Evolutionary conservation across 2,888 invertebrate species (phyloP), one percentile per base, ranked within the genome.

Genomic region (Panzeria rudis): DNA sequence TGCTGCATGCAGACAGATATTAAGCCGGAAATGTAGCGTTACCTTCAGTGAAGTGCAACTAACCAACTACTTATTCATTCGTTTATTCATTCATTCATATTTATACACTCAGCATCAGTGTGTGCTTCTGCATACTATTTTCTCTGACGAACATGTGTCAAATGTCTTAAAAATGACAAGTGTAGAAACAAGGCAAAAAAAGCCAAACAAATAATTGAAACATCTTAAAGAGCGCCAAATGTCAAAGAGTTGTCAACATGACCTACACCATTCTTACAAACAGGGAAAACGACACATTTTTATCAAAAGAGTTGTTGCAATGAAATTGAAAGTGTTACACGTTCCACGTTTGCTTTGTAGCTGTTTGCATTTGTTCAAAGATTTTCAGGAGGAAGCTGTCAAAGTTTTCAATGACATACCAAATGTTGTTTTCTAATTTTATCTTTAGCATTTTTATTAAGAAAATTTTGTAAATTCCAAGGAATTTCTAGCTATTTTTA

Each of bases 221-320:
- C 68, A 84, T 76, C 71, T 66, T 71, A 72, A 76, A 72, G 73
- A 82, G 73, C 82, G 84, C 82, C 84, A 73, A 82, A 85, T 85
- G 84, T 82, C 77, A 85, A 85, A 82, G 82, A 85, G 82, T 85
- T 85, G 78, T 85, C 69, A 80, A 64, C 79, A 82, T 85, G 84
- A 85, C 84, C 84, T 85, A 73, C 61, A 78, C 72, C 54, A 78
- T 44, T 69, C 25, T 29, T 25, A 61, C 4, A 8, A 61, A 44
- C 4, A 32, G 59, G 38, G 20, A 25, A 69, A 41, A 54, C 5
- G 35, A 44, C 62, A 41, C 7, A 44, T 69, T 50, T 29, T 72
- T 3, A 59, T 13, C 29, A 8, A 52, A 68, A 73, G n/a, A 52
- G 61, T 50, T 52, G 61, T 50, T 52, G 44, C 13, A 69, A 44